Evolutionary conservation across 2,888 invertebrate species (phyloP), one percentile per base, ranked within the genome.

Genomic region (Lysandra coridon): DNA sequence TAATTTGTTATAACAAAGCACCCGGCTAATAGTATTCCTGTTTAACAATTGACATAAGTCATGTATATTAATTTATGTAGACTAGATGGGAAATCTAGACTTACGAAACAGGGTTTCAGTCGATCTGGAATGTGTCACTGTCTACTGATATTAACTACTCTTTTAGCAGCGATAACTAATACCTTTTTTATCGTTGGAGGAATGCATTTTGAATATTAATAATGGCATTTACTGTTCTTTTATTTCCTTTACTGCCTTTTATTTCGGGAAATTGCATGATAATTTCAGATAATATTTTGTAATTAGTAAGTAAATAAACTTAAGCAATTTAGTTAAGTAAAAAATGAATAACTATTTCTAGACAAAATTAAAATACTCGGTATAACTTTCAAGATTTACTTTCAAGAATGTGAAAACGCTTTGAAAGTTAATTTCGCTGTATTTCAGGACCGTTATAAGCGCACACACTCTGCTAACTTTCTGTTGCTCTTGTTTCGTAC

Each of bases 21-120:
- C 49, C 53, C 33, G 33, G 57, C 76, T 76, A 76, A 17, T 76
- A 33, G 76, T 53, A 76, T 76, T 76, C 76, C 33, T 76, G 76
- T 57, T 76, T 57, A 76, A 76, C 76, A 57, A 76, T 76, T 76
- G 76, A 76, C 76, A 76, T 57, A 76, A 76, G 75, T 44, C 44
- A 53, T 49, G 17, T 64, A 57, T 30, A 75, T 73, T 1, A 57
- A 78, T 69, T 76, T 30, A 74, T 73, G 53, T 73, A 76, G 33
- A 76, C 23, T 83, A 84, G 23, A 78, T 79, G 69, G 69, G 33
- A 33, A 69, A 69, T 69, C 69, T 69, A 33, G 69, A 37, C 12
- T 69, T 69, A 69, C 69, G 33, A 69, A 33, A 69, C 64, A 64
- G 30, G 30, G 30, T 69, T 69, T 33, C 33, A 10, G 4, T 37